Evolutionary conservation across 2,888 invertebrate species (phyloP).

Genomic region (Rhaphigaster nebulosa): DNA sequence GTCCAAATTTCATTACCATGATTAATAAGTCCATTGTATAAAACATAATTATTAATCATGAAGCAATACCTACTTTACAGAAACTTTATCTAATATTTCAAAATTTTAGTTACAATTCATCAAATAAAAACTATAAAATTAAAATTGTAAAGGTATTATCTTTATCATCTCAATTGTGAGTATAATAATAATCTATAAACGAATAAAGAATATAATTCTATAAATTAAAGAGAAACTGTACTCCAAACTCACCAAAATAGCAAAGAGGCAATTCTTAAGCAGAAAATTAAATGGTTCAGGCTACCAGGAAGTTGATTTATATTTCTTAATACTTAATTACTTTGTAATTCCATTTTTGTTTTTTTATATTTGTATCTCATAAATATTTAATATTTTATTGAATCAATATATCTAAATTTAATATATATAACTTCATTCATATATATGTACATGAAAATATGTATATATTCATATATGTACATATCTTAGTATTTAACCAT

Average conservation of each 20-base stretch:
- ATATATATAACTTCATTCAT: too few relatives aligned
- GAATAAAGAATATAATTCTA: not conserved
- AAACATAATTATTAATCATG: not conserved
- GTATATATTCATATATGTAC: too few relatives aligned
- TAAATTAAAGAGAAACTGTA: not conserved
- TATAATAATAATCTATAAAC: not conserved
- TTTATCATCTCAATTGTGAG: not conserved
- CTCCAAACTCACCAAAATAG: not conserved
- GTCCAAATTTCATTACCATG: not conserved
- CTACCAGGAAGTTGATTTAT: not conserved
- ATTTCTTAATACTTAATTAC: not conserved
- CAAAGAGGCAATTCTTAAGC: not conserved
- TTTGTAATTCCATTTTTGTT: not conserved
- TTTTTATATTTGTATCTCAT: not conserved
- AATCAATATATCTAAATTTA: too few relatives aligned
- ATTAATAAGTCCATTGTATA: not conserved
- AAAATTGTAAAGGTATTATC: not conserved
- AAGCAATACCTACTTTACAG: not conserved
- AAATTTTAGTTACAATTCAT: not conserved
- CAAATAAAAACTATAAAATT: not conserved
- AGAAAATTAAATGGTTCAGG: not conserved
- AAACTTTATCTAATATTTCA: not conserved
- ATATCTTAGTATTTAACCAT: not conserved
- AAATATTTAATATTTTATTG: not conserved
- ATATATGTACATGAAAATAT: too few relatives aligned